Conservation (phyloP, 2,113 vertebrate species). For the Oenanthe oenanthe region DNA sequence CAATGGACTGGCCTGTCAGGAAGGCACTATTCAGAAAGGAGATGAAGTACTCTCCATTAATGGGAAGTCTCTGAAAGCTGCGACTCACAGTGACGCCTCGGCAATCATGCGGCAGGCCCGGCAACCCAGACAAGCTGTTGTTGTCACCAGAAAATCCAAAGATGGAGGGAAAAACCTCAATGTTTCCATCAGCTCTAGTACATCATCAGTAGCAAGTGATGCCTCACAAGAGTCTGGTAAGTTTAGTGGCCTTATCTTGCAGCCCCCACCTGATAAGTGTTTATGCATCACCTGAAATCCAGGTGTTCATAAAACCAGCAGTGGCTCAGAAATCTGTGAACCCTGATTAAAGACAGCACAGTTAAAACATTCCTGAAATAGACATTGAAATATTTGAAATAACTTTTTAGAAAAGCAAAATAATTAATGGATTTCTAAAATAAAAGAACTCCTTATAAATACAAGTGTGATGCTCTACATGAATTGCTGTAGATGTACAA, state of each 20-base stretch:
- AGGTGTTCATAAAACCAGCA: not conserved
- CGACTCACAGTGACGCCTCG: constrained; percentile 83
- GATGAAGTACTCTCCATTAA: constrained; percentile 94
- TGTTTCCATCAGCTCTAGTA: not conserved
- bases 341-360: not conserved
- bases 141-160: constrained; percentile 83
- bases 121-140: constrained; percentile 83
- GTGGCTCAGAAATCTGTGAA: not conserved
- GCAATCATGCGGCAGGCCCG: constrained; percentile 86
- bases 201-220: constrained; percentile 40
- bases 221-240: constrained; percentile 33
- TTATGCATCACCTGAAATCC: not conserved
- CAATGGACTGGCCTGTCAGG: constrained; percentile 85
- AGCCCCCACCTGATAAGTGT: not conserved
- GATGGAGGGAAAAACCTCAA: constrained; percentile 18
- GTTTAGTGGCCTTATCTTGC: not conserved
- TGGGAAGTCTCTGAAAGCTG: constrained; percentile 86
- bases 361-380: not conserved
- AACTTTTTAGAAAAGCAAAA: not conserved
- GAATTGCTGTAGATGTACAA: not conserved
- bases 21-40: constrained; percentile 93
- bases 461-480: not conserved
- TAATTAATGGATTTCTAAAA: not conserved
- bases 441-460: not conserved
- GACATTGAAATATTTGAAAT: not conserved